Evolutionary conservation across 1,140 invertebrate species (phyloP), one percentile per base, ranked within the genome.

Genomic region (Drosophila dunni): DNA sequence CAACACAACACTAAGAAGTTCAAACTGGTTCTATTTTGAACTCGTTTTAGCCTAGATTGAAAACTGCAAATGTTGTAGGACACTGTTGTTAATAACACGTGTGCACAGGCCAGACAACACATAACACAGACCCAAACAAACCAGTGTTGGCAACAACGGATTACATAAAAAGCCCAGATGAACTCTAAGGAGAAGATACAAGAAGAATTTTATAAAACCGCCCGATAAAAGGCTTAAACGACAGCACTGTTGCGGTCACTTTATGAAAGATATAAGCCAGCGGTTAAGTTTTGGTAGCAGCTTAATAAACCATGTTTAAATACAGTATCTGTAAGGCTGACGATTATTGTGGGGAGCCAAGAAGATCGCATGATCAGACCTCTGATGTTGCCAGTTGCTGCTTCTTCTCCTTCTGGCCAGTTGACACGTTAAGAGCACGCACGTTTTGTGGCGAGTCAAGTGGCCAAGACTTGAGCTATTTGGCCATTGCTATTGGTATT

Each of bases 341-440:
- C 15, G 34, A 24, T 66, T 56, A 60, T 70, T 65, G 74, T 50
- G 10, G 38, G 8, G 36, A 44, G 38, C 42, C 7, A 20, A 17
- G 48, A 51, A 65, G 75, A 79, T 76, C 67, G 76, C 81, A 65
- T 63, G 76, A 76, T 72, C 76, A 24, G 44, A 42, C 33, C 60
- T 24, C 44, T 13, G 34, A 29, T 29, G 3, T 29, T 29, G 24
- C 24, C 24, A 29, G 24, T 29, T 29, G 24, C 24, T 29, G 3
- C 65, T 73, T 70, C 2, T 29, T 29, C 24, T 2, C 5, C 65
- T 73, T 70, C 75, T 83, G 79, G 81, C 72, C 81, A 84, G 81
- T 85, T 84, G 81, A 84, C 81, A 84, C 81, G 81, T 84, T 85
- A 84, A 84, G 81, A 84, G 81, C 81, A 84, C 81, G 81, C 81